Conservation (phyloP, 2,797 vertebrate species). For the Spheniscus humboldti region DNA sequence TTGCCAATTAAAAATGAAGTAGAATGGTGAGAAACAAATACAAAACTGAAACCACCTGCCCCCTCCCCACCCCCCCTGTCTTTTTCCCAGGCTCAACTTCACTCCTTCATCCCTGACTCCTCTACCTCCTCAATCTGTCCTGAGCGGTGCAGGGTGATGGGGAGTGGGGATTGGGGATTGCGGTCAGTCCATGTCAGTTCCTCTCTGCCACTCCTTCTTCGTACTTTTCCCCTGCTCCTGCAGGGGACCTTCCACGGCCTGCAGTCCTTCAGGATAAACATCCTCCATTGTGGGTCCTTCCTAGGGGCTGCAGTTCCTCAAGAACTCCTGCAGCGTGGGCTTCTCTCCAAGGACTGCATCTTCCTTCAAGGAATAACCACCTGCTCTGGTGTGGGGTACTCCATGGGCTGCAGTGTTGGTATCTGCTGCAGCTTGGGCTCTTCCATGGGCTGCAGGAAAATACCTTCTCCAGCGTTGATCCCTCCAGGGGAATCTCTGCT, state of each 20-base stretch:
- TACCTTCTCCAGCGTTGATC: not conserved
- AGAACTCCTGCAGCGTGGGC: not conserved
- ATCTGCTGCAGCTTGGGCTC: not conserved
- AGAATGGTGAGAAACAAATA: not conserved
- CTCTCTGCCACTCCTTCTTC: not conserved
- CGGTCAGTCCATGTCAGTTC: not conserved
- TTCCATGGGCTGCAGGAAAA: not conserved
- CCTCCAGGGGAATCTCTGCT: not conserved
- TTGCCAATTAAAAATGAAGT: not conserved
- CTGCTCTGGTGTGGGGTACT: not conserved
- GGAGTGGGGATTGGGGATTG: not conserved
- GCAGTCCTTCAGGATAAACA: not conserved
- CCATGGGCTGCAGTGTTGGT: not conserved
- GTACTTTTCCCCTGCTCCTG: not conserved
- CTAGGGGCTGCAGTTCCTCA: not conserved
- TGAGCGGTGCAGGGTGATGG: not conserved
- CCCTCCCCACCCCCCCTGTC: fast-evolving
- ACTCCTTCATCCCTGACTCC: not conserved
- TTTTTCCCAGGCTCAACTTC: not conserved
- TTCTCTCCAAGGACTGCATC: not conserved
- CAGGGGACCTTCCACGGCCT: fast-evolving
- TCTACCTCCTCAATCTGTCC: not conserved
- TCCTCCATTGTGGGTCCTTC: not conserved
- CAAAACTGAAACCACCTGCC: not conserved
- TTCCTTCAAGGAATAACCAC: not conserved